These are phyloP conservation scores for Aricia agestis DNA, from an alignment of 1,140 invertebrate species.

Conservation along the genomic window DNA sequence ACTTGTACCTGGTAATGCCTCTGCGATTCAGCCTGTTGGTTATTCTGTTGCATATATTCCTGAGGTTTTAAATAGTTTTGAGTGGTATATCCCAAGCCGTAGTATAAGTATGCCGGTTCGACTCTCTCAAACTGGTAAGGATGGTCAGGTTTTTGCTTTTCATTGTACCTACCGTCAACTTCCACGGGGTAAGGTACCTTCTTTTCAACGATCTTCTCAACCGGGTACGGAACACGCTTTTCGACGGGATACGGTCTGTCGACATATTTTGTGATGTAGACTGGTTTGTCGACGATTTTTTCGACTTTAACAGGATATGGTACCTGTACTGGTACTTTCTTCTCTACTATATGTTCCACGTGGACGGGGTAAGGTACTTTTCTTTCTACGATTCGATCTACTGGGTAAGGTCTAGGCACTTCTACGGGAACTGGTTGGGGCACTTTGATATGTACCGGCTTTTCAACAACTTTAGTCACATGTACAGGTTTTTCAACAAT, in stretches of 20 bases:
- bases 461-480: conserved; percentile 77
- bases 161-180: conserved; percentile 71
- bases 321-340: conserved; percentile 68
- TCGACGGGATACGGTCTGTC: conserved; percentile 74
- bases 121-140: conserved; percentile 52
- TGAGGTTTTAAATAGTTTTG: conserved; percentile 31
- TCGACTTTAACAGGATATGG: conserved; percentile 77
- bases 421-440: conserved; percentile 69
- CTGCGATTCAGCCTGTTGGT: conserved; percentile 32
- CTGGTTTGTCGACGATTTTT: conserved; percentile 73
- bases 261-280: conserved; percentile 70
- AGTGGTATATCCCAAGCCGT: conserved; percentile 28
- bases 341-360: conserved; percentile 75
- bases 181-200: conserved; percentile 76
- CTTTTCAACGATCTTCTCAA: conserved; percentile 67
- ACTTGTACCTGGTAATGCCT: conserved; percentile 36
- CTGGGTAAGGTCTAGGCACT: conserved; percentile 63
- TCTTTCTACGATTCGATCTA: conserved; percentile 77
- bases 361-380: conserved; percentile 75
- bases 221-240: conserved; percentile 70
- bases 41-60: conserved; percentile 32
- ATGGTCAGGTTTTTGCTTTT: conserved; percentile 56
- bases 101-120: conserved; percentile 32
- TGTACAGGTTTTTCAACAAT: conserved; percentile 77
- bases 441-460: conserved; percentile 67